Base-by-base conservation (phyloP, 1,140 invertebrate species). In the Holcopasites calliopsidis region DNA sequence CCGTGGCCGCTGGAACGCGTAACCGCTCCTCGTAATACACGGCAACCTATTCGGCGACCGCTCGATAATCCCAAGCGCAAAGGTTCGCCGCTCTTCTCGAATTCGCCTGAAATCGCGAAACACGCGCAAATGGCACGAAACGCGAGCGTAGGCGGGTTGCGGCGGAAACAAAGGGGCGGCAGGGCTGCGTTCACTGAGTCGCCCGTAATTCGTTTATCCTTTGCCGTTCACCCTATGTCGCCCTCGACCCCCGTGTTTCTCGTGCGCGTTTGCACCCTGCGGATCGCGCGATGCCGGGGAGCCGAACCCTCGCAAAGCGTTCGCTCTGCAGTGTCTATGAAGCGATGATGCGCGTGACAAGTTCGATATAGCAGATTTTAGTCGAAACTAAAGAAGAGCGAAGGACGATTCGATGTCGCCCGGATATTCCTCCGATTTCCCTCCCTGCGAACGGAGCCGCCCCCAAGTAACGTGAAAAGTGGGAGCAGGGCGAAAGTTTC, bases 161-260 rank as follows among this genome's bases (percentile, higher is more conserved):
- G n/a, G 26, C 8, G 23, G 23, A 31, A 26, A 61, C n/a, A n/a
- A 42, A 60, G 23, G 62, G 26, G 44, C 16, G 44, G 58, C n/a
- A 69, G 26, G 44, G 52, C 11, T 7, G 18, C 44, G 65, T 66
- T 66, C 78, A 77, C 60, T 80, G 60, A 68, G 61, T 64, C 62
- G 62, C 62, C 76, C 76, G 68, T 64, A 75, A 79, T 80, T 64
- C 58, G 33, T 42, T 40, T 21, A 47, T 71, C 73, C 66, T 70
- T 49, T 70, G 42, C 42, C 65, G 42, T 38, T 60, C 70, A 31
- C 57, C 66, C 55, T 50, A 44, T 58, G 49, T 58, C 40, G 16
- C n/a, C n/a, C 26, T n/a, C 13, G 38, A 69, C 38, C 66, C 60
- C 42, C n/a, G n/a, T 33, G 47, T 52, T 52, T 66, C 49, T 38